phyloP scores from a whole-genome alignment of 2,888 invertebrate species.

The Oasisia sp. region DNA sequence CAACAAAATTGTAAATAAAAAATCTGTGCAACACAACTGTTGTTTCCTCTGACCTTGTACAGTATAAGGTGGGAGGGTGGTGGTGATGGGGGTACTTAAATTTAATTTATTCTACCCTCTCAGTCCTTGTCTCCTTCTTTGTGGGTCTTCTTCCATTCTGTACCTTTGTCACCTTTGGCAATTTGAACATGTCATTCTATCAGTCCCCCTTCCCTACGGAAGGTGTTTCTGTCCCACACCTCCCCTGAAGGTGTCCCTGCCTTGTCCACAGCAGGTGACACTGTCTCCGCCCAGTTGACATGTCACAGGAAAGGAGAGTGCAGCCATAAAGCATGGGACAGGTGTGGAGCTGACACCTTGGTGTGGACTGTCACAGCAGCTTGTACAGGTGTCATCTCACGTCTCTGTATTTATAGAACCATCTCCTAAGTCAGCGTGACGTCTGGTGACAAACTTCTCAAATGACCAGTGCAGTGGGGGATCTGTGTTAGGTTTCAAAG shows the following conservation, averaged over 20 bases:
- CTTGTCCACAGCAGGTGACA: conserved; percentile 18
- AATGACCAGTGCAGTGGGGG: conserved; percentile 17
- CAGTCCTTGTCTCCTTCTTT: background rate
- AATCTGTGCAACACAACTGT: background rate
- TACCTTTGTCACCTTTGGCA: background rate
- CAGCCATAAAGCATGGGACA: conserved; percentile 20
- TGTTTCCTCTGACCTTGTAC: background rate
- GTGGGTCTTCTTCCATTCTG: conserved; percentile 10
- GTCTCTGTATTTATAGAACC: background rate
- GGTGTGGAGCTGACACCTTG: background rate
- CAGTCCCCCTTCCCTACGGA: background rate
- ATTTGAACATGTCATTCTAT: background rate
- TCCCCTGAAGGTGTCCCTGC: background rate
- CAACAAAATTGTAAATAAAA: background rate
- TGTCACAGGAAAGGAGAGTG: background rate
- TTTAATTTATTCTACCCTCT: conserved; percentile 17
- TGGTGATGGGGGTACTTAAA: background rate
- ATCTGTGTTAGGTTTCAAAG: background rate
- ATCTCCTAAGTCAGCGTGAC: background rate
- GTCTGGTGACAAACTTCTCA: conserved; percentile 23
- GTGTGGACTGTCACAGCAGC: conserved; percentile 19
- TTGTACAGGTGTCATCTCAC: conserved; percentile 7
- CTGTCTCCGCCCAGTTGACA: background rate
- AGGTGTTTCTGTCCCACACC: conserved; percentile 20
- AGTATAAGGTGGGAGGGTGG: background rate